Percentiles rank a stretch among this genome's conserved stretches.
Conservation (phyloP, 2,113 vertebrate genomes). For the Ploceus nigricollis region DNA sequence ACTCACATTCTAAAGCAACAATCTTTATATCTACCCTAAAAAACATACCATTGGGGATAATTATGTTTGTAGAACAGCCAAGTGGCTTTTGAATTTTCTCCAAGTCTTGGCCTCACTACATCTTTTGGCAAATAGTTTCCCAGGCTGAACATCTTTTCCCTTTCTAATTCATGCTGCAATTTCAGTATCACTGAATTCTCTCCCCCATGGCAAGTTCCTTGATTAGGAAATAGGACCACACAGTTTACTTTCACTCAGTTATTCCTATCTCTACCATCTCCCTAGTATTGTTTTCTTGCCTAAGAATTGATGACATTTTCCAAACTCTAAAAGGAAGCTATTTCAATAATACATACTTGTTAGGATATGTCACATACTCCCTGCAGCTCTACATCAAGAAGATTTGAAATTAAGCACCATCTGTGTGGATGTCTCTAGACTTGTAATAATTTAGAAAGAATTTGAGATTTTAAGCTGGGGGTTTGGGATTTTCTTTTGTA, state of each 20-base stretch:
- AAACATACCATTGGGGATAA: neutral
- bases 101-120: neutral
- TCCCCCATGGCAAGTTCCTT: neutral
- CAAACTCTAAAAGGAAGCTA: neutral
- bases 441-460: neutral
- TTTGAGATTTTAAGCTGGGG: neutral
- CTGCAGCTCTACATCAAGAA: neutral
- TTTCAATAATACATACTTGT: neutral
- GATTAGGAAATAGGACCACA: slow-evolving; percentile 23
- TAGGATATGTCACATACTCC: neutral
- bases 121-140: neutral
- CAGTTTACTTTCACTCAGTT: neutral
- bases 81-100: neutral
- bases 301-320: neutral
- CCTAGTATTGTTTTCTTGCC: neutral
- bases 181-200: neutral
- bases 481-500: neutral
- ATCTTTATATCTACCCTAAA: neutral
- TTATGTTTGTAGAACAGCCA: neutral
- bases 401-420: neutral
- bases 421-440: neutral
- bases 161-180: neutral
- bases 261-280: neutral
- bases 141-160: neutral
- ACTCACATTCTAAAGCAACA: neutral